Base-by-base conservation (phyloP, 2,113 vertebrate species). In the Sebastes fasciatus region DNA sequence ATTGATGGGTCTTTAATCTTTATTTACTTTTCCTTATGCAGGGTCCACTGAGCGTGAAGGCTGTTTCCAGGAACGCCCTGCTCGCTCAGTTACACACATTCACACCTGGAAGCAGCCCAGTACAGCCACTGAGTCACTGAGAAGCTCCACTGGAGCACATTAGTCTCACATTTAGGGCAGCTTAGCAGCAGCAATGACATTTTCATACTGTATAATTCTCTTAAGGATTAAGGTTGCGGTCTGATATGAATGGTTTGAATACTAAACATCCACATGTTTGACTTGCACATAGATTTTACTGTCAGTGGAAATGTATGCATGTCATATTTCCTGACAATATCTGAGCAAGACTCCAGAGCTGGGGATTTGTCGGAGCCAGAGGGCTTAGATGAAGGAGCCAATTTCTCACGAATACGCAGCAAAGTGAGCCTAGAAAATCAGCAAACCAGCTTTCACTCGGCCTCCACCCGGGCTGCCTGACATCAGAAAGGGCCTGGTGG, bases 101-200 rank as follows among this genome's bases (percentile, higher is more conserved):
- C 64, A 83, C 58, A 52, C 57, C 72, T 85, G 81, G 74, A 82
- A 68, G 60, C 51, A 75, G 74, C 61, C 64, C 71, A 87, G 66
- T 46, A 12, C 54, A 82, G 65, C 11, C 61, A 54, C 55, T 82
- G 87, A 85, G 62, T 85, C 77, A 80, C n/a, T 16, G 46, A 79
- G 48, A 64, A 70, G 60, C 73, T 77, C 19, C 26, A 16, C 72
- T 82, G 51, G 51, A 65, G 40, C 12, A 90, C 65, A 83, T 60
- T 16, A 57, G 58, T 71, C 65, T 69, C 9, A 4, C 7, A 5
- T 11, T 58, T 2, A 21, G 13, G 17, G 34, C 5, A 48, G 57
- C 65, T 54, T 40, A 40, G 45, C 26, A n/a, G 48, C 4, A 17
- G 66, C 26, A 34, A 21, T 13, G 12, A 8, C 60, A 42, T 77